Percentiles rank a stretch among this genome's conserved stretches.
phyloP scores from a whole-genome alignment of 2,888 invertebrate genomes.

The Exephanes ischioxanthus region DNA sequence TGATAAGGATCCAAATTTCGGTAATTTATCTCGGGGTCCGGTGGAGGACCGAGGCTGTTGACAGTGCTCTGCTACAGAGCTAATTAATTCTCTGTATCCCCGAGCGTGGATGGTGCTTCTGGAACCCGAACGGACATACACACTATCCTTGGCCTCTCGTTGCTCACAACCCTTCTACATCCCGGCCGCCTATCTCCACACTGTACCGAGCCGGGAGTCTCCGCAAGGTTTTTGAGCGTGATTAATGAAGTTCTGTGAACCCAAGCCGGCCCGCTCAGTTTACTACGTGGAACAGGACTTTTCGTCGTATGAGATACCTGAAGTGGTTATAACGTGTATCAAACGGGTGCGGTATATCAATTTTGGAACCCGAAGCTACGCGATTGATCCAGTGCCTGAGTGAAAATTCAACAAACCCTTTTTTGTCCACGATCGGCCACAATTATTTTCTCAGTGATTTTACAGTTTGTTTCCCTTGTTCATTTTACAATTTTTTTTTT shows the following conservation, averaged over 20 bases:
- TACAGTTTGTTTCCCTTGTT: background rate
- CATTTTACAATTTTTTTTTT: background rate
- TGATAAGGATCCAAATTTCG: constrained; percentile 67
- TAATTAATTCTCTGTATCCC: constrained; percentile 67
- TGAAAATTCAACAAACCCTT: background rate
- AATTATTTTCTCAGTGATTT: background rate
- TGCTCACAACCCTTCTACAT: constrained; percentile 21
- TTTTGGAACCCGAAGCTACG: constrained; percentile 45
- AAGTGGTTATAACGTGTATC: constrained; percentile 26
- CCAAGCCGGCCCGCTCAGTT: constrained; percentile 17
- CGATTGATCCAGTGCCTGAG: constrained; percentile 40
- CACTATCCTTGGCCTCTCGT: constrained; percentile 49
- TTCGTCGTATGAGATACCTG: constrained; percentile 32
- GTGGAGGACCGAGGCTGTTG: constrained; percentile 52
- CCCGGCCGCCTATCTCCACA: constrained; percentile 24
- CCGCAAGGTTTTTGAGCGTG: constrained; percentile 69
- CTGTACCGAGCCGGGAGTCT: constrained; percentile 37
- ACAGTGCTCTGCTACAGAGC: constrained; percentile 64
- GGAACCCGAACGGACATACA: constrained; percentile 35
- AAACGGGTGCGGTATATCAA: constrained; percentile 49
- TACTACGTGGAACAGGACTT: constrained; percentile 36
- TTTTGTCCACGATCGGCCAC: background rate
- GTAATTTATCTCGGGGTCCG: constrained; percentile 63
- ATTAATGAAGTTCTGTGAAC: constrained; percentile 73
- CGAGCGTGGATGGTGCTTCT: constrained; percentile 45